These are phyloP conservation scores for Eupithecia insigniata DNA, from an alignment of 2,888 invertebrate genomes.

Conservation along the genomic window DNA sequence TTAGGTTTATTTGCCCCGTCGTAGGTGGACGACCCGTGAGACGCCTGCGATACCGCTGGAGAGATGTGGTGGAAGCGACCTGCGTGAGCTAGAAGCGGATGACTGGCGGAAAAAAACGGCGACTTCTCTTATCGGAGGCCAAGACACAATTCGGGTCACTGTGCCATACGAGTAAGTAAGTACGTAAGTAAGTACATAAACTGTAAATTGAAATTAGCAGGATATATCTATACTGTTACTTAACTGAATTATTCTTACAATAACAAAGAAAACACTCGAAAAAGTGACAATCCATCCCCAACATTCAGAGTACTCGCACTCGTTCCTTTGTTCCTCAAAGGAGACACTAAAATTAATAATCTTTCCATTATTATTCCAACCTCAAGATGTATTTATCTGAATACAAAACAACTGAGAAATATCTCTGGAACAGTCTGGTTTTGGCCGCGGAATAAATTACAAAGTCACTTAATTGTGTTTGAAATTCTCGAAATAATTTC, in stretches of 20 bases:
- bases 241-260: background rate
- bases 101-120: too few species aligned
- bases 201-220: background rate
- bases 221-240: background rate
- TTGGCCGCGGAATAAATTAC: slow-evolving; percentile 63
- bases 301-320: slow-evolving; percentile 10
- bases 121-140: too few species aligned
- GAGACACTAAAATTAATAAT: slow-evolving; percentile 52
- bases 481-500: slow-evolving; percentile 65
- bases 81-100: too few species aligned
- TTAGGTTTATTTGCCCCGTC: too few species aligned
- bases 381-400: slow-evolving; percentile 57
- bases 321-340: slow-evolving; percentile 35
- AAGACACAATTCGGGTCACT: too few species aligned
- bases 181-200: too few species aligned
- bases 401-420: slow-evolving; percentile 63
- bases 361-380: slow-evolving; percentile 53
- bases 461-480: slow-evolving; percentile 67
- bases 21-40: too few species aligned
- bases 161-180: too few species aligned
- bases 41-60: too few species aligned
- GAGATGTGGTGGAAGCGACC: too few species aligned
- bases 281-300: slow-evolving; percentile 9
- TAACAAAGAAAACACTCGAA: slow-evolving; percentile 25
- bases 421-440: slow-evolving; percentile 56